Conservation (phyloP, 1,140 invertebrate genomes). For the Lepidurus arcticus region DNA sequence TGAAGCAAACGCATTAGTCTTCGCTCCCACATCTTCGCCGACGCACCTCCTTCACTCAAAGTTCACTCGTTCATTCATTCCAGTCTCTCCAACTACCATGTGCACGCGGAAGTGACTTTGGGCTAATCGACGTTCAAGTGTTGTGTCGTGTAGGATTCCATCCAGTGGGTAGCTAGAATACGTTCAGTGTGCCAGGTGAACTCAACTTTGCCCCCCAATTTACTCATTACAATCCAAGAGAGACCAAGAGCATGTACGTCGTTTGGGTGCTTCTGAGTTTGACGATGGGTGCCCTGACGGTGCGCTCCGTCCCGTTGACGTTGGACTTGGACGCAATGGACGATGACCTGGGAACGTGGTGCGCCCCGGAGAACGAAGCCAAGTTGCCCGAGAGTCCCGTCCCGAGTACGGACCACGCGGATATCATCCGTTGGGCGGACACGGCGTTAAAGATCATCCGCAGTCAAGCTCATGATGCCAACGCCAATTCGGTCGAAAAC, state of each 20-base stretch:
- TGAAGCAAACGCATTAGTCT: neutral
- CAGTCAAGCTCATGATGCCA: neutral
- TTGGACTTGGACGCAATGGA: conserved; percentile 12
- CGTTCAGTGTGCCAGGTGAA: too few species aligned
- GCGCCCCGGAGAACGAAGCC: conserved; percentile 16
- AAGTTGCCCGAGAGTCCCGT: neutral
- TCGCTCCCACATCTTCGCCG: neutral
- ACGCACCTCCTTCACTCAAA: neutral
- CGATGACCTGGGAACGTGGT: conserved; percentile 33
- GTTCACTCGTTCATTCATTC: too few species aligned
- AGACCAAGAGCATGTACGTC: neutral
- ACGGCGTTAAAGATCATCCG: conserved; percentile 25
- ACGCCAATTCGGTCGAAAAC: conserved; percentile 18
- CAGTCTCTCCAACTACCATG: neutral
- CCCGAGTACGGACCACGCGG: neutral
- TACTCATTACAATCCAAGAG: too few species aligned
- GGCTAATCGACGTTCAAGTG: too few species aligned
- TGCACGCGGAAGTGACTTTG: neutral
- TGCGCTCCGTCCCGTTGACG: neutral
- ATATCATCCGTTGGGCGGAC: conserved; percentile 29
- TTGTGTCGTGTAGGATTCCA: too few species aligned
- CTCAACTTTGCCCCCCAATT: too few species aligned
- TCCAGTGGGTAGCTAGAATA: too few species aligned
- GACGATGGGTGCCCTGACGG: neutral
- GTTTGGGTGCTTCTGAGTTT: neutral